These are phyloP conservation scores for Vannuccia rotundouncinata DNA, from an alignment of 2,888 invertebrate genomes.

Conservation along the genomic window DNA sequence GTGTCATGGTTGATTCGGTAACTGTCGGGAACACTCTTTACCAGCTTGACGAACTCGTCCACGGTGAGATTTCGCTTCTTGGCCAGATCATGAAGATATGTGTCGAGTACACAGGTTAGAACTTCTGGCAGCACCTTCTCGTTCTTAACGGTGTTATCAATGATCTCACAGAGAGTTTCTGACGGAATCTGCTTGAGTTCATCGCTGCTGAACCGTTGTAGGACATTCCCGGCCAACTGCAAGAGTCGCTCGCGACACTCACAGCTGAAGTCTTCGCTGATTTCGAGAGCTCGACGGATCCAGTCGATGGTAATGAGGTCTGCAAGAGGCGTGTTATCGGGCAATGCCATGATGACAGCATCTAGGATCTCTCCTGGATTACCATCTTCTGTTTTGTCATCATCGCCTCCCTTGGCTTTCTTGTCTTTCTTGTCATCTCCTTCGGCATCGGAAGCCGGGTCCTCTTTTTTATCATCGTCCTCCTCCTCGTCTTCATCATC, in stretches of 20 bases:
- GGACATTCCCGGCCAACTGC: slow-evolving; percentile 46
- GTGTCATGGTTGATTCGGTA: slow-evolving; percentile 47
- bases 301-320: slow-evolving; percentile 36
- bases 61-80: slow-evolving; percentile 47
- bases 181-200: slow-evolving; percentile 50
- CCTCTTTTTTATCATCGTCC: slow-evolving; percentile 5
- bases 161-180: slow-evolving; percentile 47
- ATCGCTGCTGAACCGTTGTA: slow-evolving; percentile 45
- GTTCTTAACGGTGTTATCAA: slow-evolving; percentile 40
- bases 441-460: slow-evolving; percentile 30
- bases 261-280: slow-evolving; percentile 36
- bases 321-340: slow-evolving; percentile 36
- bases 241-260: slow-evolving; percentile 46
- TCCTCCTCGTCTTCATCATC: slow-evolving; percentile 28
- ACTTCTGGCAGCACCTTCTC: slow-evolving; percentile 38
- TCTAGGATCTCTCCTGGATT: slow-evolving; percentile 30
- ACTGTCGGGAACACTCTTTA: slow-evolving; percentile 47
- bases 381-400: no score
- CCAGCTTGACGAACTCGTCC: slow-evolving; percentile 49
- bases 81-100: slow-evolving; percentile 49
- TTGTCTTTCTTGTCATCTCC: slow-evolving; percentile 1
- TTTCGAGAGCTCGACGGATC: slow-evolving; percentile 29
- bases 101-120: slow-evolving; percentile 47
- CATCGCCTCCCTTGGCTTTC: neutral
- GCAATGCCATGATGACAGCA: slow-evolving; percentile 28